Evolutionary conservation across 2,797 vertebrate genomes (phyloP).

Genomic region (Falco rusticolus): DNA sequence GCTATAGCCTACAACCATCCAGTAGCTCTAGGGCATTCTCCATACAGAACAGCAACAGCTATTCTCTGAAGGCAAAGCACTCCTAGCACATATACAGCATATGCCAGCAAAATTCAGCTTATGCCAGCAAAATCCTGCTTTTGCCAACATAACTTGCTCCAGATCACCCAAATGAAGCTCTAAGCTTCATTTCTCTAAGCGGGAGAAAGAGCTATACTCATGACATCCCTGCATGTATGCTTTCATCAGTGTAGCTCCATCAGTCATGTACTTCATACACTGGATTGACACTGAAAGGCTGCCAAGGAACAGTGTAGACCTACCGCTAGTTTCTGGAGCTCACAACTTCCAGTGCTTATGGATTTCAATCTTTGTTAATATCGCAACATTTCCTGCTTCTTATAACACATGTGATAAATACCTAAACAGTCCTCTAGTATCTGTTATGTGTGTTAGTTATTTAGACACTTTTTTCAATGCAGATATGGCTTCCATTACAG

Average conservation of each 20-base stretch:
- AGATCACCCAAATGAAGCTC: conserved; percentile 2
- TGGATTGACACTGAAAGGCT: neutral
- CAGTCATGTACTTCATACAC: neutral
- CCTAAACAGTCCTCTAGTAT: neutral
- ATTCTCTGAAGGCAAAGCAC: neutral
- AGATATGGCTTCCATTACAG: neutral
- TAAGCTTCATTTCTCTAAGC: neutral
- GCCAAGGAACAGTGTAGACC: neutral
- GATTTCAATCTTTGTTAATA: neutral
- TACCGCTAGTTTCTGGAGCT: neutral
- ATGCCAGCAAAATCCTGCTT: conserved; percentile 19
- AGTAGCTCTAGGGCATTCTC: neutral
- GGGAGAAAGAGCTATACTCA: neutral
- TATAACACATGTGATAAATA: neutral
- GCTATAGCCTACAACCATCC: neutral
- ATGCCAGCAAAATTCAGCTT: conserved; percentile 30
- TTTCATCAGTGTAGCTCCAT: neutral
- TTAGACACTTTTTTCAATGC: neutral
- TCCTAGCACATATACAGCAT: neutral
- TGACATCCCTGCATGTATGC: neutral
- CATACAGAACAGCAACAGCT: neutral
- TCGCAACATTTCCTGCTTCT: neutral
- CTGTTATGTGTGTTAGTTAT: neutral
- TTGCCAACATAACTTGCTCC: conserved; percentile 6
- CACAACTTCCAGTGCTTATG: neutral